These are phyloP conservation scores for Pogoniulus pusillus DNA, from an alignment of 2,797 vertebrate genomes.

Conservation along the genomic window DNA sequence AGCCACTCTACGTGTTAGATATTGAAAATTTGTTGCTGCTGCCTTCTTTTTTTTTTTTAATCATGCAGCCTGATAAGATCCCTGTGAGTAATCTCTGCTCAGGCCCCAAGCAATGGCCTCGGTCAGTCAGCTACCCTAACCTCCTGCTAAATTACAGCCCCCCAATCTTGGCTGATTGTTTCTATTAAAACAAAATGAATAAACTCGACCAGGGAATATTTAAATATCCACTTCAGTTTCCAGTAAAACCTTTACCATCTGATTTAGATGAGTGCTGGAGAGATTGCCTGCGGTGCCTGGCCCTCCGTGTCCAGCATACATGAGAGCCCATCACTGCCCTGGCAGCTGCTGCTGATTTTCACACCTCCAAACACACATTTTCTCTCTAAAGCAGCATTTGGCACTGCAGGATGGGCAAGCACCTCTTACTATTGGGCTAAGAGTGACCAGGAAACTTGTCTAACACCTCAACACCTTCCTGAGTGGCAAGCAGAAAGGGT, in stretches of 20 bases:
- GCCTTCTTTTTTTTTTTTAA: conserved; percentile 68
- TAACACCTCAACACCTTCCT: neutral
- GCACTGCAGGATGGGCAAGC: too few species aligned
- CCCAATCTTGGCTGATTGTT: conserved; percentile 78
- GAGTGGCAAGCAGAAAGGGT: accelerated
- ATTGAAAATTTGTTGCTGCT: conserved; percentile 70
- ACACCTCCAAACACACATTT: too few species aligned
- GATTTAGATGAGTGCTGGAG: conserved; percentile 80
- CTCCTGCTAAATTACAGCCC: conserved; percentile 75
- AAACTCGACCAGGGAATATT: conserved; percentile 69
- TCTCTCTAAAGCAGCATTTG: neutral
- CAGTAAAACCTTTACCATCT: conserved; percentile 72
- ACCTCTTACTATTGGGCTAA: neutral
- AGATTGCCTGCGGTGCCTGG: conserved; percentile 77
- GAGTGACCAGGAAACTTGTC: accelerated
- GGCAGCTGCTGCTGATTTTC: conserved; percentile 2
- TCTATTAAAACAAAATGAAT: conserved; percentile 76
- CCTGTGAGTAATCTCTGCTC: conserved; percentile 69
- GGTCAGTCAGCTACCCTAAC: conserved; percentile 77
- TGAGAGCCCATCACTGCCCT: conserved; percentile 76
- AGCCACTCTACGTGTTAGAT: conserved; percentile 45
- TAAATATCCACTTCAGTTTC: conserved; percentile 77
- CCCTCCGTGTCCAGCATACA: conserved; percentile 79
- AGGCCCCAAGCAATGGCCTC: conserved; percentile 72
- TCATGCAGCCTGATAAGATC: conserved; percentile 77